Evolutionary conservation across 2,888 invertebrate species (phyloP).

Genomic region (Agelastica alni): DNA sequence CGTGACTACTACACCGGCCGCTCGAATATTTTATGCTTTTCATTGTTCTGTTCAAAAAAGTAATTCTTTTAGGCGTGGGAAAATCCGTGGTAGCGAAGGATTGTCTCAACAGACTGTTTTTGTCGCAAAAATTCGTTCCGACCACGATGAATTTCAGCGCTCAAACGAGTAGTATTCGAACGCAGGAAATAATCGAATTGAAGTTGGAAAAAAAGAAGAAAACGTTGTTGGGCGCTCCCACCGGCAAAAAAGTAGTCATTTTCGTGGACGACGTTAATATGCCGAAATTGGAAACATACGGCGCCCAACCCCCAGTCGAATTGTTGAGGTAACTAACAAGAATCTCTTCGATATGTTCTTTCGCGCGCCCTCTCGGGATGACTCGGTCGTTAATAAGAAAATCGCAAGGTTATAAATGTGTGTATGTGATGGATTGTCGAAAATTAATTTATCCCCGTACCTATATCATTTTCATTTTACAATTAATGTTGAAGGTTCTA

Average conservation of each 20-base stretch:
- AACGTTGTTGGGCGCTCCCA: conserved; percentile 78
- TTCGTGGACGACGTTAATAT: conserved; percentile 93
- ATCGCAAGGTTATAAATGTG: no score
- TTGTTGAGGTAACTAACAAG: conserved; percentile 66
- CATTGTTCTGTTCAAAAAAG: no score
- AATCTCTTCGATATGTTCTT: no score
- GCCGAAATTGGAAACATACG: conserved; percentile 85
- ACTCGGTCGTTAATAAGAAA: no score
- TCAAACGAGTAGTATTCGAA: conserved; percentile 83
- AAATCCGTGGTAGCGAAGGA: conserved; percentile 85
- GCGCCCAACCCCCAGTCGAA: conserved; percentile 91
- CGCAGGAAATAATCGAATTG: conserved; percentile 84
- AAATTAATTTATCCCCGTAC: no score
- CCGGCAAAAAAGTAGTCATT: conserved; percentile 79
- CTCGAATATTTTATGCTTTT: no score
- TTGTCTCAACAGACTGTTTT: conserved; percentile 68
- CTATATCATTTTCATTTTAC: no score
- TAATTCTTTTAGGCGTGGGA: conserved; percentile 78
- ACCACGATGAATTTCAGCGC: conserved; percentile 88
- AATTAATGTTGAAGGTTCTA: no score
- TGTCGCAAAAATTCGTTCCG: conserved; percentile 69
- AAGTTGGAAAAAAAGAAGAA: conserved; percentile 83
- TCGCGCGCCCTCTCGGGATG: no score
- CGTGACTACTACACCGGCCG: no score
- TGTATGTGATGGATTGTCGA: no score